A percentile compares a stretch with the other conserved stretches of the same genome.
Conservation (phyloP, 2,888 invertebrate species). For the Hydroisotoma schaefferi region DNA sequence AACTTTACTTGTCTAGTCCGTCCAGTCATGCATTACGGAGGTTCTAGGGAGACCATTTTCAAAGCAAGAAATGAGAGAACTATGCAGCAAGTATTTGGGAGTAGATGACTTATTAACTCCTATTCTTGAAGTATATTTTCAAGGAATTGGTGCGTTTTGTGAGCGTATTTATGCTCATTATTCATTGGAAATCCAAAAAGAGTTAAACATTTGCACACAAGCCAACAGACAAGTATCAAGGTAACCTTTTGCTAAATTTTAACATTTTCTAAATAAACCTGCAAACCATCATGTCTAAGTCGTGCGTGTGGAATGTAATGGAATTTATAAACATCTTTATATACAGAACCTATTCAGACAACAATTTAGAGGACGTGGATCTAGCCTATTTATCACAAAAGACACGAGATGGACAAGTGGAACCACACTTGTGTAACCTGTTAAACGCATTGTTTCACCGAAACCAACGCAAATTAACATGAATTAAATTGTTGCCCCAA, state of each 20-base stretch:
- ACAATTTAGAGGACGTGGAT: constrained; percentile 36
- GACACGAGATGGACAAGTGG: constrained; percentile 31
- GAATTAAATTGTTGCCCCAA: neutral
- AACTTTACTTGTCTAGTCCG: no score
- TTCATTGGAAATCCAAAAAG: constrained; percentile 36
- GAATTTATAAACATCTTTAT: no score
- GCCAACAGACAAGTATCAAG: neutral
- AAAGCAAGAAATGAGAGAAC: constrained; percentile 50
- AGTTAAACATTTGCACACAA: constrained; percentile 32
- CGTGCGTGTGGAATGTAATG: no score
- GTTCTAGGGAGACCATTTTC: constrained; percentile 65
- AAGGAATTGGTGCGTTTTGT: constrained; percentile 71
- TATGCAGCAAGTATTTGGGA: constrained; percentile 22
- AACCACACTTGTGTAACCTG: constrained; percentile 18
- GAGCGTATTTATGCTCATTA: constrained; percentile 59
- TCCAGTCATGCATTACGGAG: constrained; percentile 52
- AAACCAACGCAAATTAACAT: constrained; percentile 10
- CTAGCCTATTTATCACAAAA: constrained; percentile 36
- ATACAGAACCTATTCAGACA: neutral
- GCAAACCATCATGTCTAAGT: neutral
- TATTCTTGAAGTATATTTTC: constrained; percentile 54
- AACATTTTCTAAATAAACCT: neutral
- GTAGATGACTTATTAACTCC: constrained; percentile 55
- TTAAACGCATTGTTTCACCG: constrained; percentile 23
- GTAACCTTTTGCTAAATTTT: neutral